Evolutionary conservation across 1,140 invertebrate species (phyloP), one percentile per base, ranked within the genome.

Genomic region (Camponotus vicinus): DNA sequence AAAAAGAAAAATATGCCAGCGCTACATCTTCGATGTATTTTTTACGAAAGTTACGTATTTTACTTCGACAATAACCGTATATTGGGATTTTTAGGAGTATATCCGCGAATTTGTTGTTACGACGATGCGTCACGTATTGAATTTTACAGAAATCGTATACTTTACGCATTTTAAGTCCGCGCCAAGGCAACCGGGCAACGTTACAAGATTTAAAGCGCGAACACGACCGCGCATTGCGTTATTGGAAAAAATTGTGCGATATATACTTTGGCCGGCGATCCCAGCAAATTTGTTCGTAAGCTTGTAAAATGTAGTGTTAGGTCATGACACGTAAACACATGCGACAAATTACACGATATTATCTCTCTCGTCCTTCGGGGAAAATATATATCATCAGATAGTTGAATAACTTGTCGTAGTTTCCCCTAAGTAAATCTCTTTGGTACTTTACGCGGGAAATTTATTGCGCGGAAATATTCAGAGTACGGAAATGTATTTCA

Each of bases 191-290:
- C 27, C 67, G 66, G 52, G 78, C 52, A 75, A 45, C 11, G 27
- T 73, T 83, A 83, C 40, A 83, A 83, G 32, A 73, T 75, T 21
- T 45, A 73, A 82, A 75, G 40, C 18, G 27, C 40, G 69, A 75
- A 73, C 55, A 18, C 34, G 55, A 73, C 1, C 18, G 34, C 2
- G 21, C 45, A 34, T 21, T 15, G 21, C 40, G 69, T 70, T 57
- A 57, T 42, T 82, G 52, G 45, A 52, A 82, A 71, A 82, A 82
- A 67, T 67, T 34, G 78, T 34, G 45, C 45, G 40, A 66, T 66
- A 1, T 27, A 27, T 27, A 34, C 18, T 82, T 57, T 82, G 52
- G 52, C 64, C 15, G 9, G 37, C 37, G 55, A 59, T 70, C 15
- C n/a, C 15, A 11, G 9, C 9, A 9, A 40, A 3, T 32, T 34